Percentiles rank a stretch among this genome's conserved stretches.
These are phyloP conservation scores for Strix uralensis DNA, from an alignment of 2,113 vertebrate species.

Conservation along the genomic window DNA sequence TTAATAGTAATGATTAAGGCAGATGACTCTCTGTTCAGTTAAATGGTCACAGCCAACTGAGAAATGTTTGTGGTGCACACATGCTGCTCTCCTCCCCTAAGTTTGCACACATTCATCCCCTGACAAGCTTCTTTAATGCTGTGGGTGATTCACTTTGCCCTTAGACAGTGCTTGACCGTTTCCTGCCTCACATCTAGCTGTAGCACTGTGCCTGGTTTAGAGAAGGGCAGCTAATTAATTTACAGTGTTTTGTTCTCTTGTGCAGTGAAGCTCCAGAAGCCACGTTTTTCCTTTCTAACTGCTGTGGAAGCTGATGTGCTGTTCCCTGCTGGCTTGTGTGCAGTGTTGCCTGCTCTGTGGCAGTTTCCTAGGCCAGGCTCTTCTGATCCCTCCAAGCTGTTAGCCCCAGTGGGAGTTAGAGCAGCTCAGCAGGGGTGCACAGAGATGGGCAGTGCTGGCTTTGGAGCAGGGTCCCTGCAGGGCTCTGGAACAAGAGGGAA, in stretches of 20 bases:
- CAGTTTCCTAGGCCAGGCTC: background rate
- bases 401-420: background rate
- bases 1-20: conserved; percentile 63
- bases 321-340: background rate
- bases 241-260: background rate
- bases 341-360: background rate
- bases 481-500: background rate
- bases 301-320: background rate
- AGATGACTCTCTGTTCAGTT: conserved; percentile 47
- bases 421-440: background rate
- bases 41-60: conserved; percentile 24
- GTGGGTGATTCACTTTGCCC: background rate
- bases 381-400: background rate
- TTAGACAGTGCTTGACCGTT: background rate
- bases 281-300: background rate
- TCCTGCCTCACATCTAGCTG: background rate
- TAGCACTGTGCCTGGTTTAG: background rate
- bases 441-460: background rate
- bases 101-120: background rate
- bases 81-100: background rate
- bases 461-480: background rate
- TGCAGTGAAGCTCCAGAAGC: background rate
- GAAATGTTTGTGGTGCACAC: background rate
- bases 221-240: background rate
- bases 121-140: background rate